Evolutionary conservation across 2,888 invertebrate genomes (phyloP).

Genomic region (Xestia xanthographa): DNA sequence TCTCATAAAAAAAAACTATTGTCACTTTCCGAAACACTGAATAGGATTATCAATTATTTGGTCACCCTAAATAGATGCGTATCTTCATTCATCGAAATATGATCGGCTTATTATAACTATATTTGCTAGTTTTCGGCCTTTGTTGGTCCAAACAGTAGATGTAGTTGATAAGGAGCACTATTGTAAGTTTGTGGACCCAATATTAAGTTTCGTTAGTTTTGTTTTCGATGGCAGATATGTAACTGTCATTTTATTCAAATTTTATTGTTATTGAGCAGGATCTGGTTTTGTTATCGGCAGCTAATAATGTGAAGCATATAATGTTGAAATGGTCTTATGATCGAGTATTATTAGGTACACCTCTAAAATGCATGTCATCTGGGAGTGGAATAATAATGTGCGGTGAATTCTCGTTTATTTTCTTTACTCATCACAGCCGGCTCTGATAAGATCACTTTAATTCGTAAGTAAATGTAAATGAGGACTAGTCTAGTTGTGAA

Average conservation of each 20-base stretch:
- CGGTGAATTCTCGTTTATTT: neutral
- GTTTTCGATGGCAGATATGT: constrained; percentile 78
- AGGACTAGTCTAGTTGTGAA: neutral
- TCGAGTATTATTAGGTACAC: constrained; percentile 38
- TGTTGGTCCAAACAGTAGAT: constrained; percentile 75
- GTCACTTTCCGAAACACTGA: constrained; percentile 78
- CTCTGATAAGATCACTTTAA: constrained; percentile 12
- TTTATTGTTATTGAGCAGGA: constrained; percentile 61
- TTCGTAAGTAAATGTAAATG: constrained; percentile 22
- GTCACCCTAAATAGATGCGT: constrained; percentile 81
- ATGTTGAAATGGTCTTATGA: constrained; percentile 23
- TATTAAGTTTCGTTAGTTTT: constrained; percentile 81
- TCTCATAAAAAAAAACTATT: constrained; percentile 69
- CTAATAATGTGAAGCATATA: constrained; percentile 38
- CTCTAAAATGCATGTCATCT: constrained; percentile 6
- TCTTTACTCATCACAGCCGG: neutral
- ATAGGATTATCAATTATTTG: constrained; percentile 85
- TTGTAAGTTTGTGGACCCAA: constrained; percentile 67
- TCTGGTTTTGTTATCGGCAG: constrained; percentile 56
- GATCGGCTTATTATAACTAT: constrained; percentile 89
- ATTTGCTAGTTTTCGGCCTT: constrained; percentile 84
- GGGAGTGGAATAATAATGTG: constrained; percentile 13
- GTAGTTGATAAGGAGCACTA: constrained; percentile 60
- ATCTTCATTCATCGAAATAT: constrained; percentile 83
- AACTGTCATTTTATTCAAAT: constrained; percentile 75